Base-by-base conservation (phyloP, 2,113 vertebrate species). In the Tetrax tetrax region DNA sequence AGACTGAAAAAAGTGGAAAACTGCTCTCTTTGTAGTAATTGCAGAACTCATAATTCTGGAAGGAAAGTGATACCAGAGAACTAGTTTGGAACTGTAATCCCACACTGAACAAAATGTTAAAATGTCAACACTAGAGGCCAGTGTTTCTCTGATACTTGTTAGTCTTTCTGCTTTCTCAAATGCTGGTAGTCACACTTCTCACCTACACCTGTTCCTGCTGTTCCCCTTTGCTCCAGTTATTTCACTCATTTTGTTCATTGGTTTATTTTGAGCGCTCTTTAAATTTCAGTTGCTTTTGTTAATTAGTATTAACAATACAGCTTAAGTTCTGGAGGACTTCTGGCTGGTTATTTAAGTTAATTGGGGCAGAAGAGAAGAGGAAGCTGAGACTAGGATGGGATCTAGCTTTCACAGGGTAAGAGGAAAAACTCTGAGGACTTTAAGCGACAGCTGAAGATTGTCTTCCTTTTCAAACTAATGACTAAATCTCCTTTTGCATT, bases 161-260 rank as follows among this genome's bases (percentile, higher is more conserved):
- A 3, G 6, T 65, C 13, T 27, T 72, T 5, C 16, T 53, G 35
- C 14, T 64, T 71, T 83, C 2, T 2, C 4, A 45, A 48, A 10
- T 29, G 45, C 16, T 60, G 28, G 3, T 43, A 8, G 8, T 60
- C 4, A 1, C 19, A 0, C 8, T 80, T 10, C 19, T 63, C 12
- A 27, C 14, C 33, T 88, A 1, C 3, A 0, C 6, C 3, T 50
- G 3, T 33, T 94, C 4, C 1, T 51, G 6, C 5, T 68, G 4
- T 84, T 82, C 28, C 9, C 38, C 33, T 6, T 63, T 41, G 5
- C 5, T 41, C 7, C 14, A 9, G 29, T 16, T 79, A 18, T 23
- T 93, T 86, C 12, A 33, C 29, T 64, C 9, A 15, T 71, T 85
- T 92, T 59, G 4, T 64, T 57, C 38, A 61, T 19, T 60, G 16